phyloP scores from a whole-genome alignment of 1,140 invertebrate genomes.

The Augochlora pura region DNA sequence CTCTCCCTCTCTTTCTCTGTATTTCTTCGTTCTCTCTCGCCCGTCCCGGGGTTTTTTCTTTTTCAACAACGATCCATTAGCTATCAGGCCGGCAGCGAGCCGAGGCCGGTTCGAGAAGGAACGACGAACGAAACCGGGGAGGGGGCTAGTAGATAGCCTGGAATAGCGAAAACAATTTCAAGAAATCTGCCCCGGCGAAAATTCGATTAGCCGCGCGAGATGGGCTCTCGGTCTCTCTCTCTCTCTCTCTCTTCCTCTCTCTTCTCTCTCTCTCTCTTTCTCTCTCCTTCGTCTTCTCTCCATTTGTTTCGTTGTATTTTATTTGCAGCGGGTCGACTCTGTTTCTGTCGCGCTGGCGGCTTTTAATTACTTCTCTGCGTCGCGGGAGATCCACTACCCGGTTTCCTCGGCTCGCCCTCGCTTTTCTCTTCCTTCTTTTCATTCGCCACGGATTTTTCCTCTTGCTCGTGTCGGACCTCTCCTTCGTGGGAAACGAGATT shows the following conservation, averaged over 20 bases:
- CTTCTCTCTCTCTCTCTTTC: background rate
- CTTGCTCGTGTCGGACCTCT: background rate
- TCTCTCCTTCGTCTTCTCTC: conserved; percentile 65
- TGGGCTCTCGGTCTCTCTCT: conserved; percentile 65
- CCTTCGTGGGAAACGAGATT: conserved; percentile 48
- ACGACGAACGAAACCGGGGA: conserved; percentile 6
- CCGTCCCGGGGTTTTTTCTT: background rate
- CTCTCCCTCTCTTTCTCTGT: background rate
- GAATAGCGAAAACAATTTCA: conserved; percentile 78
- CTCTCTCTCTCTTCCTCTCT: conserved; percentile 65
- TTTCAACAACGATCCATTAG: conserved; percentile 59
- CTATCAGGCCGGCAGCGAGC: conserved; percentile 46
- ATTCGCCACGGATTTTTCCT: conserved; percentile 38
- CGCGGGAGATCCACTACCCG: conserved; percentile 35
- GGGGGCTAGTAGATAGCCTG: conserved; percentile 53
- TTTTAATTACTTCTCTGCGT: conserved; percentile 63
- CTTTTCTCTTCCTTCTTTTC: background rate
- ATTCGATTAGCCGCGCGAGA: conserved; percentile 79
- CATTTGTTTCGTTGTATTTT: conserved; percentile 66
- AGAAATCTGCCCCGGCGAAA: conserved; percentile 78
- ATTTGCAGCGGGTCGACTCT: conserved; percentile 59
- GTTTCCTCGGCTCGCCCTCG: conserved; percentile 6
- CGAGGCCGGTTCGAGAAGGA: too few species aligned
- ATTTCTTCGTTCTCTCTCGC: conserved; percentile 13
- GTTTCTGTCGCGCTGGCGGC: conserved; percentile 62